A percentile compares a stretch with the other conserved stretches of the same genome.
Evolutionary conservation across 2,888 invertebrate species (phyloP).

Genomic region (Philhelius pedissequus): DNA sequence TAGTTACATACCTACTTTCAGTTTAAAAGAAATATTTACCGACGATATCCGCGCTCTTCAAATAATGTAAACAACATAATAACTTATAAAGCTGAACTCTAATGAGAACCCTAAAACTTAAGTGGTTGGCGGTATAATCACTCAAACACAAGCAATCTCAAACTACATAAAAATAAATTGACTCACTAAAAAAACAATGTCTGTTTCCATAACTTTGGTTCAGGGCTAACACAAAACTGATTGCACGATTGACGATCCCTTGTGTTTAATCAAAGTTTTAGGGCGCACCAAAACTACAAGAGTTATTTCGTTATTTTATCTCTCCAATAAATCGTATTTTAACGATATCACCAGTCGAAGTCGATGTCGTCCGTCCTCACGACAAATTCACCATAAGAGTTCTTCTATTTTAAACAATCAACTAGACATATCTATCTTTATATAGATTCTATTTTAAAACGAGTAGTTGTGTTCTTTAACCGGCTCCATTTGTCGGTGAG

Average conservation of each 20-base stretch:
- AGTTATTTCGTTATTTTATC: not conserved
- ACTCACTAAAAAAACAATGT: not conserved
- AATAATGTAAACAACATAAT: not conserved
- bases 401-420: not conserved
- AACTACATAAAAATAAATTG: not conserved
- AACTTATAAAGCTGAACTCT: not conserved
- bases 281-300: not conserved
- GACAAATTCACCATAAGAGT: slow-evolving; percentile 4
- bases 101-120: not conserved
- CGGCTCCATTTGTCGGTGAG: slow-evolving; percentile 15
- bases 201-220: not conserved
- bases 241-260: not conserved
- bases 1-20: no score
- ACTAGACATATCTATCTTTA: not conserved
- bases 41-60: not conserved
- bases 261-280: not conserved
- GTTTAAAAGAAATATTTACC: not conserved
- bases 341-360: not conserved
- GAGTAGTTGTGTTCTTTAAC: slow-evolving; percentile 23
- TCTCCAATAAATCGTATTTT: not conserved
- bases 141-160: not conserved
- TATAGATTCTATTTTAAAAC: slow-evolving; percentile 5
- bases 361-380: not conserved
- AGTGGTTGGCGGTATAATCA: not conserved
- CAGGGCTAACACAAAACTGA: not conserved